Evolutionary conservation across 1,140 invertebrate genomes (phyloP).

Genomic region (Hirudo medicinalis): DNA sequence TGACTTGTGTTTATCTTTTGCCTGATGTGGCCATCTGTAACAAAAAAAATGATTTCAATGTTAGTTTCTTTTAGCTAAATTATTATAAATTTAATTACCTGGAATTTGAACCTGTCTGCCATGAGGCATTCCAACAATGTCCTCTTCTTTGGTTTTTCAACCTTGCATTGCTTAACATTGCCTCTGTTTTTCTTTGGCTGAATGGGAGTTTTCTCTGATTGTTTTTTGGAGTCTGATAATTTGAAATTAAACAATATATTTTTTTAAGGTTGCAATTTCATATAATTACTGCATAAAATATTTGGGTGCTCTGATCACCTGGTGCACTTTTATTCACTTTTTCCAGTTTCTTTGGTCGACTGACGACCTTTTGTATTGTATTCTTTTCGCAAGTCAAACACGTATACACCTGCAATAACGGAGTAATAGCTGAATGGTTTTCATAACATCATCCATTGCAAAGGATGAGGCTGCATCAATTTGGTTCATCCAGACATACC

Average conservation of each 20-base stretch:
- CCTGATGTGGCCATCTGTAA: conserved; percentile 1
- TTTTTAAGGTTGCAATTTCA: background rate
- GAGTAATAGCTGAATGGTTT: background rate
- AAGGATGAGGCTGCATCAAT: background rate
- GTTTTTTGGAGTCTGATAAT: no score
- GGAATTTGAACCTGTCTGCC: conserved; percentile 4
- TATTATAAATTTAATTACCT: conserved; percentile 1
- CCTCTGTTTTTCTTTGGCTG: background rate
- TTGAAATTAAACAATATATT: no score
- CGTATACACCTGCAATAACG: background rate
- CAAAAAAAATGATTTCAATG: no score
- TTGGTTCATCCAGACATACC: background rate
- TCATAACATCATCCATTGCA: no score
- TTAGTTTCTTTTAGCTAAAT: background rate
- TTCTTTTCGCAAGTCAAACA: conserved; percentile 2
- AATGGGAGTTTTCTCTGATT: no score
- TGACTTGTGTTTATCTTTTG: no score
- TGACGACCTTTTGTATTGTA: background rate
- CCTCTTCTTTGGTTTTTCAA: conserved; percentile 5
- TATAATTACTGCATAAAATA: background rate
- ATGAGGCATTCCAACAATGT: background rate
- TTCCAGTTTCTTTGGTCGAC: background rate
- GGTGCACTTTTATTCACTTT: background rate
- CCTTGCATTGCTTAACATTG: background rate
- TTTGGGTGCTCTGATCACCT: background rate